phyloP scores from a whole-genome alignment of 2,888 invertebrate species.

The Eupithecia centaureata region DNA sequence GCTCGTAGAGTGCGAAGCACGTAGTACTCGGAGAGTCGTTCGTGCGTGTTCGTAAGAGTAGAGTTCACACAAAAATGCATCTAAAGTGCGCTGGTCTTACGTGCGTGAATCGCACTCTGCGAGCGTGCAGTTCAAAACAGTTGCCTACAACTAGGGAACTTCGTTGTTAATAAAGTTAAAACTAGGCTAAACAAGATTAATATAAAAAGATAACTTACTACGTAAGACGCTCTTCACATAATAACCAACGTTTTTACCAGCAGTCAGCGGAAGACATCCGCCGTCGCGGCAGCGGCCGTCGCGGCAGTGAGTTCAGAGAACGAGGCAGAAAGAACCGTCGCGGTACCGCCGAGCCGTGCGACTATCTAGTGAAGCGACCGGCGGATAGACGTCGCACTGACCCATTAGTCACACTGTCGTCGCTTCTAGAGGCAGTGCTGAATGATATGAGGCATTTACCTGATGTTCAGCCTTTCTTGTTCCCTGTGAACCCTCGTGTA shows the following conservation, averaged over 20 bases:
- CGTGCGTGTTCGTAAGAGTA: no score
- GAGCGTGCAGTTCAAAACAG: no score
- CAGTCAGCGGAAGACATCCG: constrained; percentile 94
- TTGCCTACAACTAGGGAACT: no score
- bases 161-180: no score
- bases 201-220: no score
- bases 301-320: constrained; percentile 85
- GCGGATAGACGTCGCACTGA: constrained; percentile 97
- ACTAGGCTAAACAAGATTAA: no score
- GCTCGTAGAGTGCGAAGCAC: no score
- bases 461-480: constrained; percentile 95
- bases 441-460: constrained; percentile 96
- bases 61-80: no score
- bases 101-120: no score
- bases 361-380: constrained; percentile 93
- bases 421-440: constrained; percentile 94
- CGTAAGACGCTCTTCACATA: background rate
- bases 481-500: constrained; percentile 96
- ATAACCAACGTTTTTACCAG: constrained; percentile 41
- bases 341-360: constrained; percentile 82
- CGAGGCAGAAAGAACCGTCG: constrained; percentile 63
- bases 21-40: no score
- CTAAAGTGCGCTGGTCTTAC: no score
- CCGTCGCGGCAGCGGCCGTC: constrained; percentile 89
- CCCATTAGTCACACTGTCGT: constrained; percentile 97